Evolutionary conservation across 1,140 invertebrate species (phyloP).

Genomic region (Hesperophylax magnus): DNA sequence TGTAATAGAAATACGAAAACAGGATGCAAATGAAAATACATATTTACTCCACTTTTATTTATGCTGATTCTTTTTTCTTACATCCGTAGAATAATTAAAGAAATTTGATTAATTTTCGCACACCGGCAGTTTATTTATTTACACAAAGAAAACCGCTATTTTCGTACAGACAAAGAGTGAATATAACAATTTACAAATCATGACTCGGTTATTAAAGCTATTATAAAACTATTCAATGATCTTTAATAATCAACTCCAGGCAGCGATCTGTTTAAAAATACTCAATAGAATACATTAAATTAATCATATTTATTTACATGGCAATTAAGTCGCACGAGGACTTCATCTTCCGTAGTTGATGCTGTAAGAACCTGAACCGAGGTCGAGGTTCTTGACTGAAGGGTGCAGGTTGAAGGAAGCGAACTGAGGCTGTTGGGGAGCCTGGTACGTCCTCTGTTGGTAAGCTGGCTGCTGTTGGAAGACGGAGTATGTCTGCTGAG

Average conservation of each 20-base stretch:
- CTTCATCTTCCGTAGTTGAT: slow-evolving; percentile 73
- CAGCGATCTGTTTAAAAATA: slow-evolving; percentile 23
- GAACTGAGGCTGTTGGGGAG: slow-evolving; percentile 56
- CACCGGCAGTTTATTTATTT: slow-evolving; percentile 8
- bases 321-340: background rate
- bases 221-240: slow-evolving; percentile 42
- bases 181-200: slow-evolving; percentile 29
- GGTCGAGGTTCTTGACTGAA: slow-evolving; percentile 73
- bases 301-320: slow-evolving; percentile 50
- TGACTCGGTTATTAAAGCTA: slow-evolving; percentile 38
- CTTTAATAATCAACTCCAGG: slow-evolving; percentile 35
- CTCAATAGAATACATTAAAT: slow-evolving; percentile 39
- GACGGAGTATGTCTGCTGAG: slow-evolving; percentile 51
- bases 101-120: background rate
- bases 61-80: background rate
- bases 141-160: slow-evolving; percentile 11
- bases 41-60: background rate
- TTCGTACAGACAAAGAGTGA: slow-evolving; percentile 1
- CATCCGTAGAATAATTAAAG: background rate
- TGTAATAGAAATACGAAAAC: background rate
- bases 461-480: slow-evolving; percentile 58
- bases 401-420: slow-evolving; percentile 71
- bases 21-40: background rate
- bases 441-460: slow-evolving; percentile 61
- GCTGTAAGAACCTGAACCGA: slow-evolving; percentile 79